Percentiles rank a stretch among this genome's conserved stretches.
Evolutionary conservation across 2,888 invertebrate species (phyloP).

Genomic region (Scaptomyza caliginosa): DNA sequence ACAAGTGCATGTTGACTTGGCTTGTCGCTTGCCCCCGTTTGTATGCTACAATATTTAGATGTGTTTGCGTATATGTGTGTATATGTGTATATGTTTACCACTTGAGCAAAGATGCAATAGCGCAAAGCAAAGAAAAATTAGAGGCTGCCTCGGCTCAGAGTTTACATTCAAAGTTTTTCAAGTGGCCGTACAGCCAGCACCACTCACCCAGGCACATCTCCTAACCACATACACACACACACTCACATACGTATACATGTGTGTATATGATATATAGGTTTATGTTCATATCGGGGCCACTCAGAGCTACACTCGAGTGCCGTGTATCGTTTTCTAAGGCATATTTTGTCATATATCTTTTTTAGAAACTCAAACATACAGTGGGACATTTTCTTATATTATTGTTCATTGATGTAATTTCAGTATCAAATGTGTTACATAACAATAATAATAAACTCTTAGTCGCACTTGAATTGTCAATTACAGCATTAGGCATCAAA

Average conservation of each 20-base stretch:
- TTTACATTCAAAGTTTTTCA: constrained; percentile 55
- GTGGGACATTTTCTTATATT: background rate
- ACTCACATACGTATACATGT: constrained; percentile 7
- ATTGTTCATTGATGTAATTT: no score
- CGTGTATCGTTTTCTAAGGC: constrained; percentile 44
- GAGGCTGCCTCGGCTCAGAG: constrained; percentile 50
- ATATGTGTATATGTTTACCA: constrained; percentile 51
- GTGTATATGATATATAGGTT: constrained; percentile 6
- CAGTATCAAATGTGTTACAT: no score
- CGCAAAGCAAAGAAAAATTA: constrained; percentile 56
- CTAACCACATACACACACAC: constrained; percentile 15
- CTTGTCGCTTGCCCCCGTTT: constrained; percentile 69
- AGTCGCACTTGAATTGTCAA: constrained; percentile 40
- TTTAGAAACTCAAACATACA: background rate
- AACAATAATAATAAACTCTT: no score
- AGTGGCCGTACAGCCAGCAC: constrained; percentile 41
- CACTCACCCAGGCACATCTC: constrained; percentile 26
- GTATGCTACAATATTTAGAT: constrained; percentile 69
- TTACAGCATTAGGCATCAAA: constrained; percentile 29
- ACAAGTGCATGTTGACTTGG: constrained; percentile 68
- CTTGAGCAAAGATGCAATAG: constrained; percentile 63
- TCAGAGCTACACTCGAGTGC: constrained; percentile 38
- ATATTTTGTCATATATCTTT: constrained; percentile 37
- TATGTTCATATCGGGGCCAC: constrained; percentile 52
- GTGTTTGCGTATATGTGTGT: constrained; percentile 36